phyloP scores from a whole-genome alignment of 1,140 invertebrate species.

The Tetramorium parvispinum region DNA sequence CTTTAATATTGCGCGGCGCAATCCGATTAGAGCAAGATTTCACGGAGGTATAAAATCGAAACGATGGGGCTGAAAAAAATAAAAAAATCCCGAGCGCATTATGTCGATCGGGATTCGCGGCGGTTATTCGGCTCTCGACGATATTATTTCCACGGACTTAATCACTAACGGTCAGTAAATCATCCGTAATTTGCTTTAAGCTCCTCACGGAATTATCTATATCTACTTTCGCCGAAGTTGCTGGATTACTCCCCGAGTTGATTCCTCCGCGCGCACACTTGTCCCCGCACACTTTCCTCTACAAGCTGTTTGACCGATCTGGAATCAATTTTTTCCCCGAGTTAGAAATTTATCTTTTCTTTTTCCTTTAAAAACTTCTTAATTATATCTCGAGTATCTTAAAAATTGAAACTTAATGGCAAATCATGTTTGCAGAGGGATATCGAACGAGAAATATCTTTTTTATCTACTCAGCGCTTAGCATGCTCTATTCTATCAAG shows the following conservation, averaged over 20 bases:
- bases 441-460: neutral
- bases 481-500: neutral
- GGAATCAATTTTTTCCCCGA: neutral
- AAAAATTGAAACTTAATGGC: neutral
- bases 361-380: neutral
- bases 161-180: slow-evolving; percentile 68
- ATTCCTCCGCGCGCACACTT: slow-evolving; percentile 6
- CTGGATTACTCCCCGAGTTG: slow-evolving; percentile 58
- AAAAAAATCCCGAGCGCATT: slow-evolving; percentile 2
- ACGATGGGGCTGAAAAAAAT: neutral
- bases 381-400: neutral
- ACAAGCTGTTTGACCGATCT: neutral
- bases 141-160: slow-evolving; percentile 66
- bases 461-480: neutral
- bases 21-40: slow-evolving; percentile 49
- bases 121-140: neutral
- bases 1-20: neutral
- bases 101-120: slow-evolving; percentile 3
- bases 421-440: neutral
- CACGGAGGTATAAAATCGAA: slow-evolving; percentile 7
- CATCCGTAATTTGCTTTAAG: slow-evolving; percentile 68
- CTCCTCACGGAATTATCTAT: slow-evolving; percentile 59
- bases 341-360: neutral
- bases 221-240: slow-evolving; percentile 54
- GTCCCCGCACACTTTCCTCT: neutral